Conservation (phyloP, 2,113 vertebrate genomes). For the Zeus faber region DNA sequence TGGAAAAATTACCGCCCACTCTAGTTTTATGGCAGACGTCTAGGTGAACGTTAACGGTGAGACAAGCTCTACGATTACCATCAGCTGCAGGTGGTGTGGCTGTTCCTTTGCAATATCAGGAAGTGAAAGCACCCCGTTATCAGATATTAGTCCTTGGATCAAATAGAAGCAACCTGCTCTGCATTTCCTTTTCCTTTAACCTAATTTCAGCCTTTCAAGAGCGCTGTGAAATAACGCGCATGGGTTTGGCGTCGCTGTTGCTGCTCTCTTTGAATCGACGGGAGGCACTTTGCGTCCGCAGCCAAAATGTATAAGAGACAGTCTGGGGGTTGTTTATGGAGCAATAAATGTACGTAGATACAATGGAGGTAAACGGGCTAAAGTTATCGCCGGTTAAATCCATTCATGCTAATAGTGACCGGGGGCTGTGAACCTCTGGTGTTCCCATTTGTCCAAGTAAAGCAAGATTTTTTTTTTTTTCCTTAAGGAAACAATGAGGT, state of each 20-base stretch:
- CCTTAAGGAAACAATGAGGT: slow-evolving; percentile 38
- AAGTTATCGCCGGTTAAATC: too few species aligned
- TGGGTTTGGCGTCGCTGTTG: too few species aligned
- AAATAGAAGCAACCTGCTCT: slow-evolving; percentile 14
- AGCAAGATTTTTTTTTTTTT: slow-evolving; percentile 4
- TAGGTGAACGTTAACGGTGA: not conserved
- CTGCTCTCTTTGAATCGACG: too few species aligned
- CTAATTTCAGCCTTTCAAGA: not conserved
- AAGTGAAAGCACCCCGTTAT: slow-evolving; percentile 41
- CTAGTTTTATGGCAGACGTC: not conserved
- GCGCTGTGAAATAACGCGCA: too few species aligned
- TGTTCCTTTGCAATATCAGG: slow-evolving; percentile 26
- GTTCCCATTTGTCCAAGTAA: not conserved
- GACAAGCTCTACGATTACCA: slow-evolving; percentile 2
- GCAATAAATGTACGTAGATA: too few species aligned
- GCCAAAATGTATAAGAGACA: too few species aligned
- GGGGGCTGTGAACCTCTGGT: not conserved
- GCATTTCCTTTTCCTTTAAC: slow-evolving; percentile 30
- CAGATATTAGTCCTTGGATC: slow-evolving; percentile 21
- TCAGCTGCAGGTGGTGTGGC: slow-evolving; percentile 4
- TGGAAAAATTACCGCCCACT: not conserved
- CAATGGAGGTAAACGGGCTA: too few species aligned
- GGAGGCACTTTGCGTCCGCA: too few species aligned
- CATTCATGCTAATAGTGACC: not conserved
- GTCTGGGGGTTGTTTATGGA: too few species aligned